Evolutionary conservation across 1,140 invertebrate species (phyloP).

Genomic region (Drosophila orosa): DNA sequence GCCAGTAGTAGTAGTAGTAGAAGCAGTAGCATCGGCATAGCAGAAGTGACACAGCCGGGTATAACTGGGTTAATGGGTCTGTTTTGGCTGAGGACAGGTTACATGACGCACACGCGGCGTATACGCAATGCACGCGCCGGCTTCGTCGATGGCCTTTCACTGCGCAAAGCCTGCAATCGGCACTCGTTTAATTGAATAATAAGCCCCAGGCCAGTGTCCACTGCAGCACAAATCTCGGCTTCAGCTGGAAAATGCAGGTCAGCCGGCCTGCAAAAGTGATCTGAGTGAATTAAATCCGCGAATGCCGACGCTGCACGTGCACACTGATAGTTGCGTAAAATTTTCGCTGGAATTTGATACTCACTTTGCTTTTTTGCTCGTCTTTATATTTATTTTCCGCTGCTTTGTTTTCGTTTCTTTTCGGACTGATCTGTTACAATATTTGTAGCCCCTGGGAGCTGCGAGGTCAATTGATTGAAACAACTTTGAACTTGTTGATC

Average conservation of each 20-base stretch:
- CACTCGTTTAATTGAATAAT: slow-evolving; percentile 76
- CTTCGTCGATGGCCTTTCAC: slow-evolving; percentile 57
- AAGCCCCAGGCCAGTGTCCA: slow-evolving; percentile 32
- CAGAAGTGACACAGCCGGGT: slow-evolving; percentile 34
- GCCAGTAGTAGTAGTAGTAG: slow-evolving; percentile 19
- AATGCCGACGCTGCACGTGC: slow-evolving; percentile 56
- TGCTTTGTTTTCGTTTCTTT: slow-evolving; percentile 43
- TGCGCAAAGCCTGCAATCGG: slow-evolving; percentile 39
- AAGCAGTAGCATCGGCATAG: slow-evolving; percentile 13
- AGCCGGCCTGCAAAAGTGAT: slow-evolving; percentile 39
- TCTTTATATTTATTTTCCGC: slow-evolving; percentile 12
- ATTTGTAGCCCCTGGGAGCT: slow-evolving; percentile 77
- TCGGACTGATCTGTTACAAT: slow-evolving; percentile 75
- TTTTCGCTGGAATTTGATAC: slow-evolving; percentile 61
- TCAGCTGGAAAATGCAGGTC: slow-evolving; percentile 70
- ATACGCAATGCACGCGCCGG: slow-evolving; percentile 69
- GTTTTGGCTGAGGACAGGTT: slow-evolving; percentile 74
- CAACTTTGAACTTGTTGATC: slow-evolving; percentile 84
- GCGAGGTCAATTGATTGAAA: slow-evolving; percentile 84
- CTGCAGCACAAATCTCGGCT: slow-evolving; percentile 66
- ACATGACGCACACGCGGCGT: slow-evolving; percentile 57
- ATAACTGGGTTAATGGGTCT: slow-evolving; percentile 79
- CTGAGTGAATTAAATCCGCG: slow-evolving; percentile 22
- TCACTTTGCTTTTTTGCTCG: slow-evolving; percentile 1
- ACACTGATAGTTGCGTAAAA: slow-evolving; percentile 62